Evolutionary conservation across 2,113 vertebrate genomes (phyloP), one percentile per base, ranked within the genome.

Genomic region (Xyrauchen texanus): DNA sequence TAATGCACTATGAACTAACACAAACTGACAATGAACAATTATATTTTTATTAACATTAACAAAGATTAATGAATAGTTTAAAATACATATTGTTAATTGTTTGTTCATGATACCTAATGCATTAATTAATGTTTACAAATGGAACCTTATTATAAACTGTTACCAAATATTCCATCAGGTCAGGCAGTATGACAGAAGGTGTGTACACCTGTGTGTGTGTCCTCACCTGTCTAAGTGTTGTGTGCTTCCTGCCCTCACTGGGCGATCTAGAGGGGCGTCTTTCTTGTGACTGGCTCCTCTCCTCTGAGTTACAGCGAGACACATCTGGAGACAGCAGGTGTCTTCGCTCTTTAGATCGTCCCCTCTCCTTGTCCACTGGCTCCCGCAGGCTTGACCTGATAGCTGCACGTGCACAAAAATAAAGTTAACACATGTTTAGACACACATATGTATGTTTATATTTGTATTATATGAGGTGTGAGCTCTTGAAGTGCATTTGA

Each of bases 271-370:
- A 97, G 79, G 85, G 90, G 0, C 58, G 93, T 73, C 90, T 91
- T 79, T 98, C 95, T 0, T 89, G 91, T 0, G 95, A 95, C 0
- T 92, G 94, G 75, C 94, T 96, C 78, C 96, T 92, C 84, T 99
- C 96, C 87, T 98, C 96, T 0, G 97, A 98, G 88, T 97, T 98
- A 84, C 97, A 98, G 78, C 96, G 96, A 11, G 97, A 98, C 76
- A 96, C 93, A 7, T 99, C 97, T 0, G 98, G 97, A 64, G 98
- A 99, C 78, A 99, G 92, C 68, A 99, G 93, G 77, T 98, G 98
- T 82, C 96, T 95, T 51, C 98, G 92, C 84, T 99, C 98, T 91
- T 97, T 99, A 45, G 98, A 99, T 62, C 97, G 91, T 2, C 97
- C 97, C 83, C 98, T 89, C 84, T 99, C 96, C 78, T 94, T 94